A percentile compares a stretch with the other conserved stretches of the same genome.
These are phyloP conservation scores for Pelmatolapia mariae DNA, from an alignment of 2,113 vertebrate species.

Conservation along the genomic window DNA sequence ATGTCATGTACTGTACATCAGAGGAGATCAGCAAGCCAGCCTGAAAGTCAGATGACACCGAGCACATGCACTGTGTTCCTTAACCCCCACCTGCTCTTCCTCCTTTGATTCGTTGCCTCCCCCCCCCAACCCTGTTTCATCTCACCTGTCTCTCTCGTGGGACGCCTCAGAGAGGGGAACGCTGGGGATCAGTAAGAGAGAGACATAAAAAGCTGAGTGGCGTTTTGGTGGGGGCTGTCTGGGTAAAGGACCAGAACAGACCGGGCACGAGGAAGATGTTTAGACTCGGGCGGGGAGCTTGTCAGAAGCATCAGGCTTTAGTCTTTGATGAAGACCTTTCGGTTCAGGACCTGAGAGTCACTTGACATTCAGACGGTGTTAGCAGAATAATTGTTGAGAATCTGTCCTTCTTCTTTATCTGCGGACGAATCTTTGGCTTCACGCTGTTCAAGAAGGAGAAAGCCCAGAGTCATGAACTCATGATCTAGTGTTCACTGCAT, in stretches of 20 bases:
- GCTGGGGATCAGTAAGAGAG: background rate
- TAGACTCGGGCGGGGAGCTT: slow-evolving; percentile 39
- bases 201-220: background rate
- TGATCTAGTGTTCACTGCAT: background rate
- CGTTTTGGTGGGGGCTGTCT: slow-evolving; percentile 4
- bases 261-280: slow-evolving; percentile 51
- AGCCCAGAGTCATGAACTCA: background rate
- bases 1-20: slow-evolving; percentile 76
- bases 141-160: background rate
- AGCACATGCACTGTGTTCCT: slow-evolving; percentile 54
- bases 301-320: slow-evolving; percentile 52
- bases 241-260: slow-evolving; percentile 30
- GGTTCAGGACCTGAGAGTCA: slow-evolving; percentile 30
- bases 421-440: background rate
- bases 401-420: slow-evolving; percentile 24
- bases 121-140: background rate
- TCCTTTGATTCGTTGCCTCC: background rate
- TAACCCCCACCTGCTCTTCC: background rate
- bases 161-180: background rate
- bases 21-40: slow-evolving; percentile 71
- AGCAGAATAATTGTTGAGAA: slow-evolving; percentile 26
- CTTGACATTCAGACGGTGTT: slow-evolving; percentile 37
- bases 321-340: slow-evolving; percentile 32
- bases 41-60: slow-evolving; percentile 74
- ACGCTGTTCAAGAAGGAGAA: background rate